Evolutionary conservation across 2,113 vertebrate genomes (phyloP), one percentile per base, ranked within the genome.

Genomic region (Upupa epops): DNA sequence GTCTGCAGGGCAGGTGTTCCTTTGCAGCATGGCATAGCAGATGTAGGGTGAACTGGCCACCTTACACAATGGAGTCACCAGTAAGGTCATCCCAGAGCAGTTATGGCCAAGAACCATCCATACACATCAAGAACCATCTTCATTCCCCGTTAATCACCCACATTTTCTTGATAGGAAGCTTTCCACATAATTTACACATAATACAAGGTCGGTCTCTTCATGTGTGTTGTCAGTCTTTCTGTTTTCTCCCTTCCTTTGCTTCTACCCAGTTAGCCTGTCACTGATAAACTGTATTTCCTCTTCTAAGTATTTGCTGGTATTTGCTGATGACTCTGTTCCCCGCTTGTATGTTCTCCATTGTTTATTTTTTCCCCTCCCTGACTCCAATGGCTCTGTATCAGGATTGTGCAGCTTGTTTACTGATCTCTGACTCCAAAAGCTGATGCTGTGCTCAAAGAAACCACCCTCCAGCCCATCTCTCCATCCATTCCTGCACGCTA

Each of bases 321-420:
- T 90, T 56, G 32, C 13, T 34, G 20, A 25, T 60, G 86, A 46
- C 46, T 73, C 32, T 1, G 2, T 48, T 77, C 49, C 18, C 42
- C 64, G 59, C 80, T 80, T 78, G 40, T 70, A 32, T 88, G 88
- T 88, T 68, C 70, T 52, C 29, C 37, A 45, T 58, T 32, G 65
- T 49, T 51, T 36, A 10, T 6, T n/a, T 26, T 29, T 20, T 2
- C 4, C 4, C 6, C 8, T 3, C 3, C 51, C 49, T 10, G 6
- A 25, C 49, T 37, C 15, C 66, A 3, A 17, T 1, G 16, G 31
- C 36, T 77, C 58, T 29, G 26, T 9, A 29, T 24, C 22, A 2
- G 1, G 25, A 36, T 42, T 26, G 49, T 6, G 5, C 28, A 18
- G 36, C 54, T 78, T 63, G 59, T 58, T 65, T 82, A 21, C 19